Evolutionary conservation across 2,888 invertebrate genomes (phyloP).

Genomic region (Cheilosia vernalis): DNA sequence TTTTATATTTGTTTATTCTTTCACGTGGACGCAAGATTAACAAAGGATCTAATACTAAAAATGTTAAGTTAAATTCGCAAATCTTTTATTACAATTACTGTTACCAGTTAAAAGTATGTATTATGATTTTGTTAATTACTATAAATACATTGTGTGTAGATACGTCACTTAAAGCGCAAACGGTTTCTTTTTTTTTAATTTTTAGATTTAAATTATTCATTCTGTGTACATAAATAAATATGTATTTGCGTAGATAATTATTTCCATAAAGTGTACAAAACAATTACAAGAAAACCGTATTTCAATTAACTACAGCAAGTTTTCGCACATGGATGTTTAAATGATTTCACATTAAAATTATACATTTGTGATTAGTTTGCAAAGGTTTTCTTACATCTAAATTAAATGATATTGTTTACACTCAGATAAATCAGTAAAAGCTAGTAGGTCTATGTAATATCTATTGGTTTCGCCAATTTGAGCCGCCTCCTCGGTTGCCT

Average conservation of each 20-base stretch:
- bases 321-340: neutral
- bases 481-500: constrained; percentile 27
- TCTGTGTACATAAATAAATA: neutral
- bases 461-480: constrained; percentile 65
- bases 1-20: constrained; percentile 22
- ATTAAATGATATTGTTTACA: constrained; percentile 5
- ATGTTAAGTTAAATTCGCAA: constrained; percentile 4
- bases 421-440: neutral
- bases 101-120: neutral
- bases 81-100: neutral
- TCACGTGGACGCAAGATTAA: constrained; percentile 3
- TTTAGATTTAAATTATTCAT: no score
- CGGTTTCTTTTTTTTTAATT: no score
- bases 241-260: constrained; percentile 1
- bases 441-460: neutral
- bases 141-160: neutral
- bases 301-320: constrained; percentile 4
- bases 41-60: constrained; percentile 6
- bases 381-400: constrained; percentile 18
- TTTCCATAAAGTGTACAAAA: neutral
- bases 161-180: no score
- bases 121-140: neutral
- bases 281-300: no score
- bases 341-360: neutral
- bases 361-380: neutral